These are phyloP conservation scores for Ivindomyrus marchei DNA, from an alignment of 2,113 vertebrate genomes.

Conservation along the genomic window DNA sequence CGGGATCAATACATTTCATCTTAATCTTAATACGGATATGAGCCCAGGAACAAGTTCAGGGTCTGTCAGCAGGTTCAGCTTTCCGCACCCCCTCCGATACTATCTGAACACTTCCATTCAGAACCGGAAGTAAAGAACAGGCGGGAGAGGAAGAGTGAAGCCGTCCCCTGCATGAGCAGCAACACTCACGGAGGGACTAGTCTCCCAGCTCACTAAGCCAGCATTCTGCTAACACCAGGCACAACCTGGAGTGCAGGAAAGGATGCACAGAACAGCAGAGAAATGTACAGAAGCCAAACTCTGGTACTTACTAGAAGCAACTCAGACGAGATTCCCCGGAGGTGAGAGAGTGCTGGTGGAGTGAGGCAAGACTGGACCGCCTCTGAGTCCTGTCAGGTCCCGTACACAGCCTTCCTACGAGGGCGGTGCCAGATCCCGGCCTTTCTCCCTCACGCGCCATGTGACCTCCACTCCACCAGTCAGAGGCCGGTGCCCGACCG, in stretches of 20 bases:
- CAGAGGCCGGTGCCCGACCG: neutral
- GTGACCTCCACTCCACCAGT: slow-evolving; percentile 7
- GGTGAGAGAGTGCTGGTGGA: neutral
- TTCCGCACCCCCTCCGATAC: neutral
- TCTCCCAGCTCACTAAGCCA: neutral
- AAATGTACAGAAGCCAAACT: neutral
- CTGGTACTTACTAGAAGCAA: neutral
- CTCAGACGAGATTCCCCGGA: neutral
- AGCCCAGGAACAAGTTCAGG: neutral
- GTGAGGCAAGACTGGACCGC: neutral
- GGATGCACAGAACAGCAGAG: neutral
- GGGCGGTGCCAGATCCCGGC: neutral
- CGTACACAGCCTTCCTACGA: neutral
- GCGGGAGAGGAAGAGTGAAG: neutral
- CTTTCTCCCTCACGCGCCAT: neutral
- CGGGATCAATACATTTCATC: neutral
- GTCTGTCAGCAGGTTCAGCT: neutral
- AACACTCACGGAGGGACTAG: neutral
- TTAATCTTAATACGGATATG: neutral
- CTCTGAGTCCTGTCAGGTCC: neutral
- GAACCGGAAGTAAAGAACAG: neutral
- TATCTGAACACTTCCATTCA: neutral
- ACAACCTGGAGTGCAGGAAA: neutral
- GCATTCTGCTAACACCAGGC: neutral
- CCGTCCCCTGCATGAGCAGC: neutral